Evolutionary conservation across 1,140 invertebrate species (phyloP), one percentile per base, ranked within the genome.

Genomic region (Aphis craccivora): DNA sequence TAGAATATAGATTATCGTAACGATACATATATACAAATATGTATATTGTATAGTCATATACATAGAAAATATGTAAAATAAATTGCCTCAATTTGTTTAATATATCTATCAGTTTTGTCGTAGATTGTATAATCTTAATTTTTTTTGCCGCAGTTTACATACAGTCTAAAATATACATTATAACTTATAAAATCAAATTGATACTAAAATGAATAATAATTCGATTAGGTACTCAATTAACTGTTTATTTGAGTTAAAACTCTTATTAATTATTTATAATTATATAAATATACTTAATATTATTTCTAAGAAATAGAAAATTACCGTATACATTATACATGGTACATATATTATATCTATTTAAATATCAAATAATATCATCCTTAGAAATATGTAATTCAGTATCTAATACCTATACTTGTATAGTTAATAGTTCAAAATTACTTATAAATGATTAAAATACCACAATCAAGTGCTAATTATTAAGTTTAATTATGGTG

Each of bases 171-270:
- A 60, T 30, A 60, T 60, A 3, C 11, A 2, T 20, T 14, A 20
- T 67, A 67, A 67, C 60, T 67, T 67, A n/a, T 67, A n/a, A 67
- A 67, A 67, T 67, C 60, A n/a, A 67, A 67, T n/a, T 67, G 30
- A 30, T 11, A 60, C 55, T 67, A 67, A 67, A 67, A 67, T 76
- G 5, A n/a, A 76, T 53, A 53, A 53, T 76, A 76, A 76, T 14
- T 18, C 60, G 11, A 76, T 76, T 76, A 40, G 37, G 37, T 40
- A 35, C 18, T n/a, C n/a, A 18, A n/a, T n/a, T 76, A 76, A n/a
- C n/a, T 6, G 60, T 18, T 67, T 14, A 76, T 76, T 76, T 35
- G n/a, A n/a, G n/a, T 76, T 76, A 35, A 76, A n/a, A 76, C 0
- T 76, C 4, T 76, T 76, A n/a, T 76, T 18, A n/a, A 6, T n/a